Evolutionary conservation across 37 sponge, comb jelly and placozoan genomes (phyloP), one percentile per base, ranked within the genome.

Genomic region (Chondrilla cf. caribensis): DNA sequence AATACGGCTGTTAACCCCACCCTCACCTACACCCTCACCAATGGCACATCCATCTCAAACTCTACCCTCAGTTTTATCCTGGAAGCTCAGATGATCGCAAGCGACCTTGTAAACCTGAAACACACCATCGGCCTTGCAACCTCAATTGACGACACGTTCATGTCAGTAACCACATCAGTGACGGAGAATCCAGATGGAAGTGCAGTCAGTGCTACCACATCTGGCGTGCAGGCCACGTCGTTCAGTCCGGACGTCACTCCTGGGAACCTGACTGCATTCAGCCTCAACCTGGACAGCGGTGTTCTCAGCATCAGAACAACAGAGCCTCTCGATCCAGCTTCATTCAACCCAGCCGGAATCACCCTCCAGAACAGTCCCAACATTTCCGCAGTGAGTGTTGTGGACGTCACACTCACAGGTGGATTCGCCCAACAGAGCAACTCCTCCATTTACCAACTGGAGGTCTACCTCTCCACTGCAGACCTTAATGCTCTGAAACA

Each of bases 281-380:
- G 86, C 59, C 75, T 93, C 35, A 83, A 93, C 37, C 51, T 93
- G 25, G 88, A 88, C 38, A 86, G 76, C 29, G 89, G 85, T 21
- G 58, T 81, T 57, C 58, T 96, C 17, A 84, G 47, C 22, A 57
- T 96, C 54, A 29, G 90, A 31, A 87, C 93, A 47, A 79, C 89
- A 79, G 97, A 96, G 58, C 94, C 97, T 24, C 84, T 96, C 0
- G 87, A 96, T 82, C 89, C 97, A 2, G n/a, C 89, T 15, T 93
- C 97, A 24, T 88, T 86, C 57, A 80, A 66, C 38, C 80, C 88
- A 15, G 32, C 82, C 54, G 89, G 89, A 26, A n/a, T 96, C 22
- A 84, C 87, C 15, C 87, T 96, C 0, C 91, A 90, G 70, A 96
- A 89, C 77, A 77, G 82, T 24, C 80, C 90, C 6, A 87, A 89